Conservation (phyloP, 2,113 vertebrate species). For the Siphamia tubifer region DNA sequence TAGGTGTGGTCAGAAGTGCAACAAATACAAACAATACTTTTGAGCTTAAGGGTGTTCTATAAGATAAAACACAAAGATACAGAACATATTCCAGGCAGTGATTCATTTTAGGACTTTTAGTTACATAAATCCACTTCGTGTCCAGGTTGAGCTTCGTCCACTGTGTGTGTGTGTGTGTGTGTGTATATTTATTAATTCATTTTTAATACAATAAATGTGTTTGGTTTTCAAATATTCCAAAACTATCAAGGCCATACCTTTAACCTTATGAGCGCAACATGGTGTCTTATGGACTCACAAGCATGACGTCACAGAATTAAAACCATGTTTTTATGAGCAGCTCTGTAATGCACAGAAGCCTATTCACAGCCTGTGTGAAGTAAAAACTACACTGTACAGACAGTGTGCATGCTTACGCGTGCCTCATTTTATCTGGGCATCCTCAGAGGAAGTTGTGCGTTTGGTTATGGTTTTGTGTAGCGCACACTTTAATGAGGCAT, state of each 20-base stretch:
- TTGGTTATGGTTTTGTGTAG: background rate
- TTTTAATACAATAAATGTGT: too few relatives aligned
- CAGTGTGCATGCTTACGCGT: background rate
- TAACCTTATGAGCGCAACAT: background rate
- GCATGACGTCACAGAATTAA: background rate
- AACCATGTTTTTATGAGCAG: background rate
- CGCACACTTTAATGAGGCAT: background rate
- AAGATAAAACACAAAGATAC: too few relatives aligned
- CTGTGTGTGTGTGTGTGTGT: too few relatives aligned
- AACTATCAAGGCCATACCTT: background rate
- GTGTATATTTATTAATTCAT: too few relatives aligned
- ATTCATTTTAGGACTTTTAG: too few relatives aligned
- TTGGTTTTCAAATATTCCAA: background rate
- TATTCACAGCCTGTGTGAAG: background rate
- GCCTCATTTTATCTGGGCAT: constrained; percentile 5
- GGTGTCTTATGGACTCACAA: background rate
- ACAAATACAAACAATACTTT: background rate
- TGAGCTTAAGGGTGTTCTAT: background rate
- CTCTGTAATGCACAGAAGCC: background rate
- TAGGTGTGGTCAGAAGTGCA: background rate
- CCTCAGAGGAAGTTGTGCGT: constrained; percentile 10
- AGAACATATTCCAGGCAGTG: too few relatives aligned
- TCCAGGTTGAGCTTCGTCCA: too few relatives aligned
- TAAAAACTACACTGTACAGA: background rate
- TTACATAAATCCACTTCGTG: too few relatives aligned